These are phyloP conservation scores for Drosophila rubida DNA, from an alignment of 2,888 invertebrate species.

Conservation along the genomic window DNA sequence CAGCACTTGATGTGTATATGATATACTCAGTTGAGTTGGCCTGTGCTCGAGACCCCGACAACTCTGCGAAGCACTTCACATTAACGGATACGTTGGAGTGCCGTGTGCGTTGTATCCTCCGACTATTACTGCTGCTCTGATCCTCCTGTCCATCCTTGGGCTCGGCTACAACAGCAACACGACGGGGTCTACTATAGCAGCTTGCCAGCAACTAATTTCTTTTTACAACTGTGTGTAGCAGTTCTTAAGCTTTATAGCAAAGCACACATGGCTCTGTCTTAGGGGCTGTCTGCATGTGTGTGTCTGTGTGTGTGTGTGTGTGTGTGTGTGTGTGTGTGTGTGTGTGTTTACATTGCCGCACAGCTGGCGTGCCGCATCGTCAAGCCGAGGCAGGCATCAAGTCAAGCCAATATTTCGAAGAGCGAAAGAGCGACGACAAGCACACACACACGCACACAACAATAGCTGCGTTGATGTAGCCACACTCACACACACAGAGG, in stretches of 20 bases:
- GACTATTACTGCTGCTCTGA: not conserved
- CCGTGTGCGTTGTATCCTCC: slow-evolving; percentile 4
- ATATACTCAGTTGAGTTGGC: slow-evolving; percentile 57
- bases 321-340: slow-evolving; percentile 15
- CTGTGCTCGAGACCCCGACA: not conserved
- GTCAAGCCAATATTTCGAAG: slow-evolving; percentile 74
- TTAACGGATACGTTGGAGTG: slow-evolving; percentile 65
- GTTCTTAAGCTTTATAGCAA: slow-evolving; percentile 70
- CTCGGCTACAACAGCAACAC: slow-evolving; percentile 52
- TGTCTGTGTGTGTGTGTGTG: slow-evolving; percentile 4
- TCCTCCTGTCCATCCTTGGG: slow-evolving; percentile 29
- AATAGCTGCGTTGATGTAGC: slow-evolving; percentile 19
- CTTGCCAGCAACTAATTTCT: slow-evolving; percentile 71
- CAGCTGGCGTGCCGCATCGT: slow-evolving; percentile 68
- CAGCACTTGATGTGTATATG: slow-evolving; percentile 70
- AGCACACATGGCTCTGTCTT: slow-evolving; percentile 7
- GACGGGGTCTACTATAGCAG: slow-evolving; percentile 19
- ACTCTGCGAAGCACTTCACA: slow-evolving; percentile 56
- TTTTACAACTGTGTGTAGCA: slow-evolving; percentile 76
- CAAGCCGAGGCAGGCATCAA: slow-evolving; percentile 30
- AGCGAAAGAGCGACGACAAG: slow-evolving; percentile 20
- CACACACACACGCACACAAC: slow-evolving; percentile 33
- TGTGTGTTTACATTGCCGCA: slow-evolving; percentile 54
- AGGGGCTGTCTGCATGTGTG: not conserved
- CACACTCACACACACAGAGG: slow-evolving; percentile 22